These are phyloP conservation scores for Metopia argyrocephala DNA, from an alignment of 2,888 invertebrate species.

Conservation along the genomic window DNA sequence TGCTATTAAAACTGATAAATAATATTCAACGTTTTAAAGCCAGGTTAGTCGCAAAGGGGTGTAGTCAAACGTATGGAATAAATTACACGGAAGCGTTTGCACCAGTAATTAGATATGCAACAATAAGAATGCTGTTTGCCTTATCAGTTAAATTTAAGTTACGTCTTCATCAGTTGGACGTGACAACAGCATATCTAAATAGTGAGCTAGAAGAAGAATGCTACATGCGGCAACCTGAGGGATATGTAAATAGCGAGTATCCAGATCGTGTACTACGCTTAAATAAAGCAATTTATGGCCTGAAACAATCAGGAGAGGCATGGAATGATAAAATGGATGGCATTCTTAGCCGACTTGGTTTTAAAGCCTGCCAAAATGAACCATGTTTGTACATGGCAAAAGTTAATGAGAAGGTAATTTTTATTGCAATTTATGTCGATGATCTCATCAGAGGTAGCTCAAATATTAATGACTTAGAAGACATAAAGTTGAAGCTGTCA, in stretches of 20 bases:
- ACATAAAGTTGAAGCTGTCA: conserved; percentile 46
- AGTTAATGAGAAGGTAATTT: conserved; percentile 16
- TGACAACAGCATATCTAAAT: conserved; percentile 56
- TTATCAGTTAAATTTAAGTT: conserved; percentile 48
- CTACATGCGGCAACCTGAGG: conserved; percentile 15
- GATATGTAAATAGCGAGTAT: too few species aligned
- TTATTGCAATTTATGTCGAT: conserved; percentile 61
- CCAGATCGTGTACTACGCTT: neutral
- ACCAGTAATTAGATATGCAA: conserved; percentile 4
- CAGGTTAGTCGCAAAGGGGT: too few species aligned
- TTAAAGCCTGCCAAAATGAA: conserved; percentile 46
- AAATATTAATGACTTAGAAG: conserved; percentile 3
- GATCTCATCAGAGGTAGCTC: conserved; percentile 54
- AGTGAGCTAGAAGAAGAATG: conserved; percentile 47
- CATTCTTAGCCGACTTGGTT: conserved; percentile 50
- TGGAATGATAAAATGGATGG: conserved; percentile 56
- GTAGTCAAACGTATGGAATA: too few species aligned
- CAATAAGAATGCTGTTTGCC: conserved; percentile 48
- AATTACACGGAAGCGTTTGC: neutral
- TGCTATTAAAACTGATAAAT: too few species aligned
- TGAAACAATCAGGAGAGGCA: conserved; percentile 60
- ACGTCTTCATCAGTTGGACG: conserved; percentile 56
- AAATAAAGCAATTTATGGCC: conserved; percentile 62
- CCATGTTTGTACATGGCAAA: conserved; percentile 49
- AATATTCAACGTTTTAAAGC: too few species aligned